These are phyloP conservation scores for Sinhomidia bicolor DNA, from an alignment of 2,888 invertebrate genomes.

Conservation along the genomic window DNA sequence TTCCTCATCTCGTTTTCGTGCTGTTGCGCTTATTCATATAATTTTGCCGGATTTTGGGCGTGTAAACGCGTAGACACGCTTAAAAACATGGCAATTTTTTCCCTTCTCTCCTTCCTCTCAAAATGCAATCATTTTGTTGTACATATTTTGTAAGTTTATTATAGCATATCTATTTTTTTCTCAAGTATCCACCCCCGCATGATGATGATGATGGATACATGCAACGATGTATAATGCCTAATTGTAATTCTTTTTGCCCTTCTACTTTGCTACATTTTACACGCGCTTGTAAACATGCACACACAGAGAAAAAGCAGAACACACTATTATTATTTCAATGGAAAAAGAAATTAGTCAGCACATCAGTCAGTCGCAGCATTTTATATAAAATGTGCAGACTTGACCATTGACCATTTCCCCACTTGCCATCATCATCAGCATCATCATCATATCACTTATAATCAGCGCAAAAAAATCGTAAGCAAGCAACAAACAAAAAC, in stretches of 20 bases:
- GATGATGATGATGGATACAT: neutral
- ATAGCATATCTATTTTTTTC: neutral
- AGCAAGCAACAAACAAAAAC: no score
- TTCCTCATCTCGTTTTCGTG: no score
- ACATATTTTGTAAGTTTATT: no score
- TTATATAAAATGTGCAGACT: neutral
- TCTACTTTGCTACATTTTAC: slow-evolving; percentile 60
- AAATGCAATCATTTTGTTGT: no score
- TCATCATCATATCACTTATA: slow-evolving; percentile 7
- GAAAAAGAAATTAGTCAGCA: neutral
- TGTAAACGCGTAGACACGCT: slow-evolving; percentile 16
- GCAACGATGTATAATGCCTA: neutral
- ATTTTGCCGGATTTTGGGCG: slow-evolving; percentile 22
- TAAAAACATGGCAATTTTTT: neutral
- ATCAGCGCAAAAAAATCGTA: neutral
- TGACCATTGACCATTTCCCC: neutral
- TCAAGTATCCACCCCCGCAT: neutral
- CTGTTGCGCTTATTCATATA: no score
- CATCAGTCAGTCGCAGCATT: neutral
- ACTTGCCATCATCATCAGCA: neutral
- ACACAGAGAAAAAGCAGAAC: no score
- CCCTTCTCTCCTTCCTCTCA: neutral
- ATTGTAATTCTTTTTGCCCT: neutral
- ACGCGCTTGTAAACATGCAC: slow-evolving; percentile 66
- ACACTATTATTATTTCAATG: neutral